A percentile compares a stretch with the other conserved stretches of the same genome.
Conservation (phyloP, 2,797 vertebrate species). For the Muraenolepis orangiensis region DNA sequence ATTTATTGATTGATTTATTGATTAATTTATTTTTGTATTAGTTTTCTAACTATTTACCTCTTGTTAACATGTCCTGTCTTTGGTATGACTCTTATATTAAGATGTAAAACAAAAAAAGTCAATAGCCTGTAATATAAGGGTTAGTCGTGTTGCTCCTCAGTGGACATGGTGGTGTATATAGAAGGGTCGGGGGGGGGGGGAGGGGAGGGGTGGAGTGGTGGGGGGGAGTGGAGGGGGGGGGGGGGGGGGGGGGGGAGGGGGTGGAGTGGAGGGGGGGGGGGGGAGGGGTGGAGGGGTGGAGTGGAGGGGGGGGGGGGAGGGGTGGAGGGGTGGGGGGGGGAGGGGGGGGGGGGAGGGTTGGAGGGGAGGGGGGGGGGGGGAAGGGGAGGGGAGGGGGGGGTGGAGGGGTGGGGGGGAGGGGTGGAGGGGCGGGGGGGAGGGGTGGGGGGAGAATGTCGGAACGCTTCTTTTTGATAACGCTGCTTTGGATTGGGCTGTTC, state of each 20-base stretch:
- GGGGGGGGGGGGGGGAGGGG: slow-evolving; percentile 46
- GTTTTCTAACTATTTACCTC: slow-evolving; percentile 72
- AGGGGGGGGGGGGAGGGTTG: slow-evolving; percentile 59
- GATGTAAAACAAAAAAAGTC: too few relatives aligned
- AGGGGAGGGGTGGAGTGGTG: slow-evolving; percentile 59
- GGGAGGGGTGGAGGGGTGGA: too few relatives aligned
- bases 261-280: slow-evolving; percentile 35
- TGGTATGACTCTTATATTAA: slow-evolving; percentile 76
- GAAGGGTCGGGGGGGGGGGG: slow-evolving; percentile 48
- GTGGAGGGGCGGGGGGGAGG: slow-evolving; percentile 46
- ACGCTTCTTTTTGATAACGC: slow-evolving; percentile 69
- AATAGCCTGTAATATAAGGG: slow-evolving; percentile 59
- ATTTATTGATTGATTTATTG: slow-evolving; percentile 34
- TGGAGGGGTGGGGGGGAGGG: slow-evolving; percentile 40
- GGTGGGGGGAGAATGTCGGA: slow-evolving; percentile 60
- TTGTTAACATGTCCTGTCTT: slow-evolving; percentile 80
- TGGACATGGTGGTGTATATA: slow-evolving; percentile 77
- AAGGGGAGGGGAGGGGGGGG: slow-evolving; percentile 33
- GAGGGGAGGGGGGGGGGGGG: slow-evolving; percentile 46
- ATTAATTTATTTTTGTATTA: slow-evolving; percentile 76
- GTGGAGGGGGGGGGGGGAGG: slow-evolving; percentile 20
- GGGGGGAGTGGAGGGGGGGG: too few relatives aligned
- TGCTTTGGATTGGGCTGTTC: slow-evolving; percentile 47
- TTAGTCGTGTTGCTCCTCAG: slow-evolving; percentile 66
- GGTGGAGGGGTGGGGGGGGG: slow-evolving; percentile 38